Evolutionary conservation across 2,113 vertebrate species (phyloP).

Genomic region (Apteryx owenii): DNA sequence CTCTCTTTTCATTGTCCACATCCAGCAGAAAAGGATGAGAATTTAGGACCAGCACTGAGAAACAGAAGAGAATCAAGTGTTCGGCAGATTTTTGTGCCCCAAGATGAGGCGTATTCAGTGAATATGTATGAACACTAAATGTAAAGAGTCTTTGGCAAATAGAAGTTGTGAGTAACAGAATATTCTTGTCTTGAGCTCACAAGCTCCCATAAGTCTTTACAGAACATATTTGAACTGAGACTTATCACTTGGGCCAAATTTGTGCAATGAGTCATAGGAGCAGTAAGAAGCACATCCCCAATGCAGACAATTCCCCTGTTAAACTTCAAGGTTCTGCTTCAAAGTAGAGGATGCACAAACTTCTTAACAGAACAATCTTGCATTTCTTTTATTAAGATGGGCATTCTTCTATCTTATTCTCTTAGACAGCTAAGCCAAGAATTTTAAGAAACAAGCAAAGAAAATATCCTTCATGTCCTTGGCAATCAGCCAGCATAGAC

Average conservation of each 20-base stretch:
- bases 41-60: background rate
- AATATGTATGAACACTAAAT: background rate
- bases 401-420: background rate
- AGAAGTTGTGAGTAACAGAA: background rate
- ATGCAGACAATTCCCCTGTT: background rate
- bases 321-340: background rate
- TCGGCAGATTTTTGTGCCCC: background rate
- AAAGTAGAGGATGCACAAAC: background rate
- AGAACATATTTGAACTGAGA: background rate
- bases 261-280: background rate
- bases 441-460: background rate
- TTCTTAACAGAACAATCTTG: background rate
- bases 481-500: background rate
- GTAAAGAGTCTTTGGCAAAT: background rate
- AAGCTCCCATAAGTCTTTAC: background rate
- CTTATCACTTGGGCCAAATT: background rate
- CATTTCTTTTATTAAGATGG: background rate
- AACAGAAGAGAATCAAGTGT: background rate
- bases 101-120: background rate
- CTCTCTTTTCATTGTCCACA: background rate
- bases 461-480: background rate
- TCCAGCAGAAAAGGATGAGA: background rate
- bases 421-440: background rate
- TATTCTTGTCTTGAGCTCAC: background rate
- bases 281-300: background rate